phyloP scores from a whole-genome alignment of 2,888 invertebrate species.

The Pristionchus mayeri region DNA sequence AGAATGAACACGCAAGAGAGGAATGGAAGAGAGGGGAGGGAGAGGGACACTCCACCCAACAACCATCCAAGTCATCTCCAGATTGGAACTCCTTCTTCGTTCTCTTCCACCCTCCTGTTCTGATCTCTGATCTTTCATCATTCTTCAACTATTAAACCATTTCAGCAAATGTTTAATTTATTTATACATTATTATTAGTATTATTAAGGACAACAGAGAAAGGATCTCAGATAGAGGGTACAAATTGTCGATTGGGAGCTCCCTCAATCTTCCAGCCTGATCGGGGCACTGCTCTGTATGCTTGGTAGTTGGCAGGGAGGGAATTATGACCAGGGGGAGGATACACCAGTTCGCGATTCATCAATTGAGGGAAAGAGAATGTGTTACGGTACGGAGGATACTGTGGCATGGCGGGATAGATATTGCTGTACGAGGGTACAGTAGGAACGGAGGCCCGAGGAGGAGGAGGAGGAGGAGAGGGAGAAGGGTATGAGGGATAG shows the following conservation, averaged over 20 bases:
- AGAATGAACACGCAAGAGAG: conserved; percentile 13
- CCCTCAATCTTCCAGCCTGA: conserved; percentile 3
- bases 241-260: conserved; percentile 11
- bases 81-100: no score
- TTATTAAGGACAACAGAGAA: not conserved
- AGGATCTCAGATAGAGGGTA: not conserved
- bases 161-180: not conserved
- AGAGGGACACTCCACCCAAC: no score
- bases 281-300: conserved; percentile 35
- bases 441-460: conserved; percentile 7
- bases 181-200: not conserved
- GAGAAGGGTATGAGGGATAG: not conserved
- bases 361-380: conserved; percentile 39
- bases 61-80: no score
- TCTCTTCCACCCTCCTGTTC: no score
- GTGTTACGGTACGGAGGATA: conserved; percentile 16
- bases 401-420: not conserved
- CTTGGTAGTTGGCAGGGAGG: conserved; percentile 31
- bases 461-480: not conserved
- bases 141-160: not conserved
- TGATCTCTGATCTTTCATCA: not conserved
- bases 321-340: conserved; percentile 40
- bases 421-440: not conserved
- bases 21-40: no score
- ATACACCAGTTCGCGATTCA: conserved; percentile 26